Evolutionary conservation across 2,113 vertebrate genomes (phyloP), one percentile per base, ranked within the genome.

Genomic region (Todiramphus saurophagus): DNA sequence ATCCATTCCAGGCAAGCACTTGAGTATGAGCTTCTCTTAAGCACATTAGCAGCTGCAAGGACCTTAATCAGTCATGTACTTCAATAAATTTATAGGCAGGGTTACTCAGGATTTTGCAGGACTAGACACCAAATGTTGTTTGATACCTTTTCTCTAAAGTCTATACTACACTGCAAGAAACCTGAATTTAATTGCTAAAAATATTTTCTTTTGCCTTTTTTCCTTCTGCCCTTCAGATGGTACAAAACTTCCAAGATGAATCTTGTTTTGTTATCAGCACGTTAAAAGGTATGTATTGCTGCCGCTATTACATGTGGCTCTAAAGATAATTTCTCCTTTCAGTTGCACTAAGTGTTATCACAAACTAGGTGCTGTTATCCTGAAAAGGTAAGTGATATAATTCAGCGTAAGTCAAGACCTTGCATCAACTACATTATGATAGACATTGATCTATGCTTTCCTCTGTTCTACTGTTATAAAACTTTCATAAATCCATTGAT

Each of bases 201-300:
- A 31, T 41, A 15, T 66, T 69, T 50, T 74, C 5, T 63, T 18
- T 89, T 95, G 72, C 12, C 68, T 83, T 90, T 83, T 87, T 93
- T 66, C 43, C 53, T 90, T 96, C 82, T 96, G 74, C 94, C 79
- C 30, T 98, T 96, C 97, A 99, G 99, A 99, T 99, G 99, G 98
- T 99, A 64, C 98, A 99, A 95, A 99, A 99, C 97, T 99, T 99
- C 96, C 98, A 98, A 93, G 99, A 99, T 15, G 99, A 99, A 93
- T 98, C 98, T 16, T 99, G 98, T 95, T 99, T 99, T 95, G 96
- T 98, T 87, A 99, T 99, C 98, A 98, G 98, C 96, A 98, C 98
- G 48, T 96, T 99, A 51, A 98, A 99, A 98, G 99, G 99, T 99
- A 98, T 85, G 89, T 93, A 82, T 74, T 85, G 25, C 68, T 94